phyloP scores from a whole-genome alignment of 2,797 vertebrate species.

The Anomalospiza imberbis region DNA sequence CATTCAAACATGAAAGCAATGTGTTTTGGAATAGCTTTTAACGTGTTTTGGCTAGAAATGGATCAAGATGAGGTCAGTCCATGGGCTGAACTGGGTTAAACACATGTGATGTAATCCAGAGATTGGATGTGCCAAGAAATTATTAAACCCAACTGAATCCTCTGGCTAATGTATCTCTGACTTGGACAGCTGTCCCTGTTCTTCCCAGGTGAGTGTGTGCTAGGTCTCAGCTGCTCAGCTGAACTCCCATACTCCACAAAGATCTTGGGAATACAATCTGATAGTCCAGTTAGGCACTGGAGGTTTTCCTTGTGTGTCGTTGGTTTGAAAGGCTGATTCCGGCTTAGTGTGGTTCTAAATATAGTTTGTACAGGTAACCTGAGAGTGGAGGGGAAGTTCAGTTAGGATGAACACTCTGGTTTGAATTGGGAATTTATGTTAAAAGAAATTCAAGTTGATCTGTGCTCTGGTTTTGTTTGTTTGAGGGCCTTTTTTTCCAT shows the following conservation, averaged over 20 bases:
- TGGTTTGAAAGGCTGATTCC: not conserved
- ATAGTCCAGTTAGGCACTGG: not conserved
- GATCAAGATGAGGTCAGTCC: not conserved
- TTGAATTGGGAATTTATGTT: not conserved
- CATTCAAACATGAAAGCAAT: not conserved
- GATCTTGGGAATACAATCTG: not conserved
- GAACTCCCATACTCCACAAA: not conserved
- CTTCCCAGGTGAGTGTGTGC: not conserved
- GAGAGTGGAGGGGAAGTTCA: not conserved
- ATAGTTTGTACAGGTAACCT: not conserved
- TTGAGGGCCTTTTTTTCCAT: accelerated
- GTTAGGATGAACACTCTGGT: not conserved
- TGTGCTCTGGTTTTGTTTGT: not conserved
- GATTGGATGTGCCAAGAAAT: not conserved
- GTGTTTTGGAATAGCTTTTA: not conserved
- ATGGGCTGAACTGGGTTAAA: not conserved
- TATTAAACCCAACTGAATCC: not conserved
- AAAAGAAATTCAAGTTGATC: not conserved
- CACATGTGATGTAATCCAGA: not conserved
- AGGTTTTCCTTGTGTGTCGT: not conserved
- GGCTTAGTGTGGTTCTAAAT: not conserved
- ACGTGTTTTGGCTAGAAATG: not conserved
- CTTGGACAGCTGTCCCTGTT: not conserved
- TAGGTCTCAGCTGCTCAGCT: not conserved
- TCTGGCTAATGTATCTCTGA: not conserved